A percentile compares a stretch with the other conserved stretches of the same genome.
Conservation (phyloP, 2,888 invertebrate genomes). For the Epistrophella euchroma region DNA sequence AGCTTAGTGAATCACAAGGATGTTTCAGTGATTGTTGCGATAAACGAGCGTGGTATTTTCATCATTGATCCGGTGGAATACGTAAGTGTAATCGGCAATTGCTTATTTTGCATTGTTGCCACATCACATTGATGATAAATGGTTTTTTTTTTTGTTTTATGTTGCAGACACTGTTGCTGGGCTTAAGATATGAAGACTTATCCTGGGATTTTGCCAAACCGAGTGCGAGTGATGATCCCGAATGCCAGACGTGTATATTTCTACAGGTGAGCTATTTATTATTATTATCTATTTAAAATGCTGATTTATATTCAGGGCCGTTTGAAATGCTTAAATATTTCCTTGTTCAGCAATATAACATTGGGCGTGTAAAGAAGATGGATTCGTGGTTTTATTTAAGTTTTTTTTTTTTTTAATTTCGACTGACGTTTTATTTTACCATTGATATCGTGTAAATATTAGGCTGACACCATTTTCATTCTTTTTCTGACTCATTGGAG, state of each 20-base stretch:
- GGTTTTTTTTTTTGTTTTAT: constrained; percentile 1
- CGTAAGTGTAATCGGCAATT: constrained; percentile 85
- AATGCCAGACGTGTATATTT: constrained; percentile 96
- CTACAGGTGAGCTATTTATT: constrained; percentile 86
- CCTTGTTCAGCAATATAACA: background rate
- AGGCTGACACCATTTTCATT: too few relatives aligned
- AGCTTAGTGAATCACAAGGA: constrained; percentile 94
- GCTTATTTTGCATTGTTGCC: constrained; percentile 30
- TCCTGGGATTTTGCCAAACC: constrained; percentile 97
- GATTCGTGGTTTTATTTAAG: background rate
- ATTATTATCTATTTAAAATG: background rate
- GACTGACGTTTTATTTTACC: too few relatives aligned
- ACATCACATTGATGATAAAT: constrained; percentile 23
- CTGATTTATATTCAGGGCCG: constrained; percentile 13
- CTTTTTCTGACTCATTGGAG: too few relatives aligned
- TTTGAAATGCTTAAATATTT: background rate
- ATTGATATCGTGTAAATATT: too few relatives aligned
- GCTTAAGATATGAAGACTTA: constrained; percentile 93
- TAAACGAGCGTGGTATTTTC: constrained; percentile 93
- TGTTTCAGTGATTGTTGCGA: constrained; percentile 93
- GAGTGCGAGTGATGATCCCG: constrained; percentile 90
- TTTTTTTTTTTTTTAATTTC: background rate
- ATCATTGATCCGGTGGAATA: constrained; percentile 93
- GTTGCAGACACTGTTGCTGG: constrained; percentile 90
- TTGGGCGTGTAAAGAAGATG: background rate